phyloP scores from a whole-genome alignment of 1,140 invertebrate species.

The Halictus rubicundus region DNA sequence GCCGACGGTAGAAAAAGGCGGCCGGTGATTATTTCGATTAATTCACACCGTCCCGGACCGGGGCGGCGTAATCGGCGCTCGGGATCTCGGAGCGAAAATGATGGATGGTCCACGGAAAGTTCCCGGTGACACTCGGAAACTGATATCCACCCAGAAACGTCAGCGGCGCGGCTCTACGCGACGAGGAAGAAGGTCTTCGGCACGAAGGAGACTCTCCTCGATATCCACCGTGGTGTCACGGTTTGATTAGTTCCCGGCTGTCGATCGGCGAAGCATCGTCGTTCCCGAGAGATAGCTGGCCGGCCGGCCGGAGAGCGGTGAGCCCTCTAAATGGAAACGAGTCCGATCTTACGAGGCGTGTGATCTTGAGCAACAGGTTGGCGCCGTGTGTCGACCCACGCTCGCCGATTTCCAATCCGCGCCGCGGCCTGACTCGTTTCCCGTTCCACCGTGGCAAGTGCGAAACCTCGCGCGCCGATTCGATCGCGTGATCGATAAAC shows the following conservation, averaged over 20 bases:
- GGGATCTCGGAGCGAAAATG: slow-evolving; percentile 15
- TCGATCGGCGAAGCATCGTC: slow-evolving; percentile 30
- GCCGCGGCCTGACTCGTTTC: slow-evolving; percentile 46
- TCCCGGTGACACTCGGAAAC: slow-evolving; percentile 12
- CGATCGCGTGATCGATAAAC: slow-evolving; percentile 62
- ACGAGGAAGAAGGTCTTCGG: not conserved
- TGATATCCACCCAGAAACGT: slow-evolving; percentile 14
- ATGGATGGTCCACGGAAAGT: slow-evolving; percentile 23
- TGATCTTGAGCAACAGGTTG: slow-evolving; percentile 80
- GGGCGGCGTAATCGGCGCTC: not conserved
- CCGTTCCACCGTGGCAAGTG: slow-evolving; percentile 53
- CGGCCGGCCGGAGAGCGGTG: slow-evolving; percentile 12
- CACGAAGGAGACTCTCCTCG: slow-evolving; percentile 24
- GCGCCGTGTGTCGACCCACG: slow-evolving; percentile 75
- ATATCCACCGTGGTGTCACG: slow-evolving; percentile 22
- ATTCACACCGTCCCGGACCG: not conserved
- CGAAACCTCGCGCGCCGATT: slow-evolving; percentile 42
- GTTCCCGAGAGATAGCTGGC: slow-evolving; percentile 8
- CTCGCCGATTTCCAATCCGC: slow-evolving; percentile 72
- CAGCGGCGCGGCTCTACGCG: not conserved
- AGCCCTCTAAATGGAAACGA: slow-evolving; percentile 70
- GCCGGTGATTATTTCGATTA: slow-evolving; percentile 13
- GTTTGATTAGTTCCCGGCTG: slow-evolving; percentile 52
- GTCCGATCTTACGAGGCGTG: slow-evolving; percentile 60
- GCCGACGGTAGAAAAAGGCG: not conserved